phyloP scores from a whole-genome alignment of 2,888 invertebrate genomes.

The Eristalis intricaria region DNA sequence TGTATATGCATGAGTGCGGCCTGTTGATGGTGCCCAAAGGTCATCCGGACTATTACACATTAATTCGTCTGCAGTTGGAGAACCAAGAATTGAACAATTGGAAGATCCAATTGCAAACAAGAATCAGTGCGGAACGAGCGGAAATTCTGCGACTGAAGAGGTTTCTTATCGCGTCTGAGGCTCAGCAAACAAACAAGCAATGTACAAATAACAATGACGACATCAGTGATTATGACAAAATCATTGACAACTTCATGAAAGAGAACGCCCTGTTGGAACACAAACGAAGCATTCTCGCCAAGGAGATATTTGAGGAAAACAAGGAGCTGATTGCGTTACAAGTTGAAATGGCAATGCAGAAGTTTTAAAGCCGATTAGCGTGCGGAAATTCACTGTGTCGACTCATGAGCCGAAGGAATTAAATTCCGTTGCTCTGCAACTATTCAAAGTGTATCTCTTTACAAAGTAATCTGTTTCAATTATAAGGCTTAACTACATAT shows the following conservation, averaged over 20 bases:
- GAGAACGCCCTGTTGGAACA: conserved; percentile 87
- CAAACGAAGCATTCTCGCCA: conserved; percentile 85
- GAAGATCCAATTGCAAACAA: conserved; percentile 86
- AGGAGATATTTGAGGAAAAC: conserved; percentile 88
- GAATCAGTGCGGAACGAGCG: conserved; percentile 88
- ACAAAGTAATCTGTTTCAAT: conserved; percentile 24
- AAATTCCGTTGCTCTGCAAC: conserved; percentile 36
- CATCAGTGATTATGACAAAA: conserved; percentile 81
- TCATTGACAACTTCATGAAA: conserved; percentile 83
- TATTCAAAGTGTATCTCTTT: conserved; percentile 31
- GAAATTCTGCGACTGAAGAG: conserved; percentile 87
- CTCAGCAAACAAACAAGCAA: conserved; percentile 78
- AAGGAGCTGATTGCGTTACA: conserved; percentile 88
- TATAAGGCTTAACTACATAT: conserved; percentile 23
- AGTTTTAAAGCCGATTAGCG: conserved; percentile 68
- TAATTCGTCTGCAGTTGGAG: conserved; percentile 85
- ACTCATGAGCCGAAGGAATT: conserved; percentile 24
- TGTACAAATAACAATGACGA: conserved; percentile 57
- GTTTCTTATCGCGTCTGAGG: conserved; percentile 81
- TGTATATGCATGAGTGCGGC: conserved; percentile 76
- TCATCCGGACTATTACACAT: conserved; percentile 83
- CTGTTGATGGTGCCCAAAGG: conserved; percentile 83
- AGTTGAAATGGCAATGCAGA: conserved; percentile 84
- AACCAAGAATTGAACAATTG: conserved; percentile 86
- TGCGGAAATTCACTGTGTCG: conserved; percentile 14